Evolutionary conservation across 1,140 invertebrate genomes (phyloP), one percentile per base, ranked within the genome.

Genomic region (Temnothorax nylanderi): DNA sequence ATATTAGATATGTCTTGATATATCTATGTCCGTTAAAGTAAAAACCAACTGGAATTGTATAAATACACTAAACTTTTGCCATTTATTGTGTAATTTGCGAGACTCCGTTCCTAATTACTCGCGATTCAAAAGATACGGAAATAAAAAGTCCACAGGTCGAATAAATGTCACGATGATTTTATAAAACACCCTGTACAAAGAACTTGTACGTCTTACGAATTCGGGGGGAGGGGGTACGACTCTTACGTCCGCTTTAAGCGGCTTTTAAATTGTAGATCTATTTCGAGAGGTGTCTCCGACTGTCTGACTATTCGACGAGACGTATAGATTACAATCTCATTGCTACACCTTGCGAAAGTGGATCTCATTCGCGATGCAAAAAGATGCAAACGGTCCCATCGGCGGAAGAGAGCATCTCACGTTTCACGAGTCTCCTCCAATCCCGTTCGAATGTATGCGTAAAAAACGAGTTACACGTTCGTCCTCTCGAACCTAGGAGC

Each of bases 251-350:
- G 62, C 75, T 85, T 85, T 85, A 85, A 85, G 74, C 58, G 34
- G 72, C 82, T 85, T 78, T 78, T 78, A 78, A 85, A 85, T 85
- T 78, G 72, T 64, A 85, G 62, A 85, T 85, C 82, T 78, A 85
- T 85, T 85, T 78, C 72, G 49, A 78, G 82, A 78, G 47, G 82
- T 85, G 74, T 78, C 82, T 65, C 58, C 74, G 34, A 85, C 44
- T 60, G 82, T 76, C 82, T 75, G 80, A 84, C 69, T 84, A 84
- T 54, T 84, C 56, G 44, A 84, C 58, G 74, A 85, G 74, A 78
- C 74, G 71, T 78, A 78, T 77, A 67, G 82, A 85, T 85, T 78
- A 78, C 82, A 78, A 78, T 85, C 62, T 78, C 75, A 85, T 85
- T 85, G 72, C 74, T 60, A 85, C 82, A 78, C 60, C 82, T 77